Evolutionary conservation across 1,140 invertebrate genomes (phyloP), one percentile per base, ranked within the genome.

Genomic region (Saccostrea glomerata): DNA sequence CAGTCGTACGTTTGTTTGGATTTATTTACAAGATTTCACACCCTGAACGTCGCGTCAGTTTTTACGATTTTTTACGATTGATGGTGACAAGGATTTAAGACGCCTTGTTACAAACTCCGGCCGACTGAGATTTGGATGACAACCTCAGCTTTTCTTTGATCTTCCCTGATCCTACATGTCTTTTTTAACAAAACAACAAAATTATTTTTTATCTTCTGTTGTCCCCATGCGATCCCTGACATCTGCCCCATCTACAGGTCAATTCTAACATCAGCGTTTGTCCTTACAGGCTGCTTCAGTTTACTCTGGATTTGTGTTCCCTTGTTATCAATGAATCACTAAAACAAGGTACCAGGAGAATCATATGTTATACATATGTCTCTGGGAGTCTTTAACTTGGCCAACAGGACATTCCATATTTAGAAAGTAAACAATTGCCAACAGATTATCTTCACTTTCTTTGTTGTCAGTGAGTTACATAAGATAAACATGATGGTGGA

Each of bases 1-100:
- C 70, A 77, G 11, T 77, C 15, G 11, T 36, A 30, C 11, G 30
- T 13, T 77, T 77, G 70, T 36, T 30, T 25, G 13, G 25, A 77
- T 77, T 77, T 77, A 77, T 77, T 77, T 77, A 77, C 70, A 15
- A 77, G 25, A 25, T 15, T 77, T 77, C 70, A 77, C 70, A 77
- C 70, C 70, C 70, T 77, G 25, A 12, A 77, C 15, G 70, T 25
- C 70, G 70, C 70, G 70, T 30, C 70, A 66, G 30, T 30, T 17
- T 63, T 63, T 63, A 63, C 58, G 17, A 63, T 47, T 30, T 17
- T 63, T 63, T 63, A 63, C 58, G 17, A 63, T 47, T 1, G 47
- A 23, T 15, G 15, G 70, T 77, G 70, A 77, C 70, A 77, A 25
- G 13, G 70, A 25, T 15, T 36, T 77, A 77, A 30, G 70, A 36